Evolutionary conservation across 2,797 vertebrate genomes (phyloP), one percentile per base, ranked within the genome.

Genomic region (Percopsis omiscomaycus): DNA sequence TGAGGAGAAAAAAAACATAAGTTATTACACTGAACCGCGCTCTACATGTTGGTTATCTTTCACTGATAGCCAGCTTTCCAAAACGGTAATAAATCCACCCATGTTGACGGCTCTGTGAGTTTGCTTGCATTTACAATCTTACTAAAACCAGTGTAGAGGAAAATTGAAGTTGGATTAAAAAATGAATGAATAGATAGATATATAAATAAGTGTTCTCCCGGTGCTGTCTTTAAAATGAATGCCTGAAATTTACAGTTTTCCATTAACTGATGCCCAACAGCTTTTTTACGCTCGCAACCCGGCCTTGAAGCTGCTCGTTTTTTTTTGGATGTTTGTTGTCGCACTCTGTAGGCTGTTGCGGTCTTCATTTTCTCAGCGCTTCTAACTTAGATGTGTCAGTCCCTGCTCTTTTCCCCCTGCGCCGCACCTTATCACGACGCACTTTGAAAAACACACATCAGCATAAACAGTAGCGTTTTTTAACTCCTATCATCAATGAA

Each of bases 111-210:
- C 69, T 81, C 76, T 68, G 84, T 77, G 84, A 85, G 68, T 90
- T 90, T 86, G 84, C 90, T 77, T 86, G 87, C 89, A 89, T 92
- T 91, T 90, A 91, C 90, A 91, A 91, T 91, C 91, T 92, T 79
- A 84, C 84, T 90, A 89, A 91, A 92, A 91, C 88, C 90, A 91
- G 83, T 88, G 88, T 93, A 88, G 88, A 92, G 89, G 91, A 93
- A 92, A 92, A 92, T 92, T 92, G 91, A 92, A 92, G 88, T 91
- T 89, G 90, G 88, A 89, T 91, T 89, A 80, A 85, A 89, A 86
- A 86, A 88, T 81, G 86, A 89, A 88, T 89, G 84, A 89, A 89
- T 84, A 87, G 83, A 91, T 88, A 88, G 83, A 91, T 91, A 91
- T 88, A 92, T 92, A 91, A 92, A 91, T 90, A 89, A 89, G 85